These are phyloP conservation scores for Drosophila eugracilis DNA, from an alignment of 1,140 invertebrate genomes.

Conservation along the genomic window DNA sequence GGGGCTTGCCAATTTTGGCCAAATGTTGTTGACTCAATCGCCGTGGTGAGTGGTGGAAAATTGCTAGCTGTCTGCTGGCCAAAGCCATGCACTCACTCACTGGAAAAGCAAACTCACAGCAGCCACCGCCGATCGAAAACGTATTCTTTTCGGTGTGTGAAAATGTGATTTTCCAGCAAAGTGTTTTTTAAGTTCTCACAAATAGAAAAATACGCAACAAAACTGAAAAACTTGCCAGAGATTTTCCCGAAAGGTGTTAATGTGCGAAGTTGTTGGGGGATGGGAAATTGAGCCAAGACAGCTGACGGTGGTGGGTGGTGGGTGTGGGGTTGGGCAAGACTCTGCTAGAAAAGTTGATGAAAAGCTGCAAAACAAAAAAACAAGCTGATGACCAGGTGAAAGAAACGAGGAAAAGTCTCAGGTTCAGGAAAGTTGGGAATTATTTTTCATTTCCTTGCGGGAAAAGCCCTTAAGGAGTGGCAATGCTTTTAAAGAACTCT, in stretches of 20 bases:
- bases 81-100: constrained; percentile 34
- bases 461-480: background rate
- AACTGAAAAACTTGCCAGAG: constrained; percentile 16
- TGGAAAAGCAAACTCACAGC: background rate
- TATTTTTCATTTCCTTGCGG: background rate
- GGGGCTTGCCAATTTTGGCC: constrained; percentile 21
- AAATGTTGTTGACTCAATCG: constrained; percentile 22
- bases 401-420: background rate
- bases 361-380: constrained; percentile 13
- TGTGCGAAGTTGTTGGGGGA: constrained; percentile 14
- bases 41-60: background rate
- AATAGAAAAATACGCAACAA: constrained; percentile 11
- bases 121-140: background rate
- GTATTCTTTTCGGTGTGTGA: constrained; percentile 11
- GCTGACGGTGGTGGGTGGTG: constrained; percentile 3
- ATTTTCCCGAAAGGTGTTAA: constrained; percentile 29
- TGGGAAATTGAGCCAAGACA: background rate
- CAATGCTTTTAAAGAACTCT: background rate
- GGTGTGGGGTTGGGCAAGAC: constrained; percentile 11
- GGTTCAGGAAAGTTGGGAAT: constrained; percentile 9
- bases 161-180: constrained; percentile 2
- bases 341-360: constrained; percentile 23
- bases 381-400: constrained; percentile 17
- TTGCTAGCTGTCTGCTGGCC: constrained; percentile 20
- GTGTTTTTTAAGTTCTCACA: constrained; percentile 17